Base-by-base conservation (phyloP, 2,888 invertebrate species). In the Drosophila longiperda region DNA sequence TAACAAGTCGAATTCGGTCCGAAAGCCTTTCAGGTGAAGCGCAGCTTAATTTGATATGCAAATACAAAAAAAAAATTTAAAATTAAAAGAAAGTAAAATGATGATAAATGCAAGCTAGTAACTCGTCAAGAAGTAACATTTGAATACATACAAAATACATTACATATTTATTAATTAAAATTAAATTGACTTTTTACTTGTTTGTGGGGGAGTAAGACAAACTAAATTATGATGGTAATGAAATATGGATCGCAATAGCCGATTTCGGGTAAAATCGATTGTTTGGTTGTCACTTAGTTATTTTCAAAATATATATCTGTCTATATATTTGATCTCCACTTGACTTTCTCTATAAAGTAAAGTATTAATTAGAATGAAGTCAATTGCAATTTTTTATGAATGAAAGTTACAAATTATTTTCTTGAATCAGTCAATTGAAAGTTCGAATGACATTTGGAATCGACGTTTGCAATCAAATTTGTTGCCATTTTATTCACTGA, bases 101-200 rank as follows among this genome's bases (percentile, higher is more conserved):
- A 48, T 55, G 26, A 48, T 23, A 54, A 69, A 36, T 29, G 55
- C 40, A 45, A 55, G 55, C 59, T 33, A 72, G 66, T 77, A 75
- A 77, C 48, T 73, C 26, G 61, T 62, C 67, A 57, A 78, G 48
- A 73, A 58, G n/a, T 60, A 58, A 77, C 40, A 78, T 62, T 66
- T 62, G 66, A 73, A 63, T 72, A 61, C 52, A 66, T 78, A 62
- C 73, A 66, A 66, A 75, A 78, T 75, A 78, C 59, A 75, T 57
- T 60, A 74, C 60, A 78, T 53, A 74, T 78, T 75, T 78, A 75
- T 67, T 66, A 66, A 75, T 74, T 73, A 50, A 65, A 59, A 66
- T 36, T 17, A 2, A 48, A 33, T 23, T 36, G 17, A 5, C 1
- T 23, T 50, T 50, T 57, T 11, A 26, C 26, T 54, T 23, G 3